Percentiles rank a stretch among this genome's conserved stretches.
Conservation (phyloP, 2,888 invertebrate species). For the Drosophila kambysellisi region DNA sequence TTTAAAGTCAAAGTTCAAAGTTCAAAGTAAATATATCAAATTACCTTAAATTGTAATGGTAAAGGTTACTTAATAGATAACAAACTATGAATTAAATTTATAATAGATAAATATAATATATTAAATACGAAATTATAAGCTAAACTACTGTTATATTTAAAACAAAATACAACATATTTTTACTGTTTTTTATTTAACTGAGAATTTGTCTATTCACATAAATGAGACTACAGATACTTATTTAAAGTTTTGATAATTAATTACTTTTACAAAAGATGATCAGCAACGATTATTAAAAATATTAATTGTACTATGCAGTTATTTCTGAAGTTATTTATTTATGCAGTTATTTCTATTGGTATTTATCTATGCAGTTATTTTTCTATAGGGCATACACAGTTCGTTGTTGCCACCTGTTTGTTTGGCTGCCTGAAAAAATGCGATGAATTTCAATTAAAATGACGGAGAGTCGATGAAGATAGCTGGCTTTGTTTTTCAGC, state of each 20-base stretch:
- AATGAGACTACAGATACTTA: too few species aligned
- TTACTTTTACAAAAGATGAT: too few species aligned
- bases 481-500: slow-evolving; percentile 39
- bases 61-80: background rate
- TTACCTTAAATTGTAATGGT: too few species aligned
- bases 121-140: background rate
- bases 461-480: slow-evolving; percentile 32
- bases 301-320: background rate
- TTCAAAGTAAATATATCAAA: background rate
- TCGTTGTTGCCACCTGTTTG: slow-evolving; percentile 30
- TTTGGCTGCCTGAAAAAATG: slow-evolving; percentile 41
- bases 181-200: background rate
- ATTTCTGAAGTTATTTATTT: background rate
- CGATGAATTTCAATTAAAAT: slow-evolving; percentile 69
- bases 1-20: background rate
- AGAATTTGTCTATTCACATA: too few species aligned
- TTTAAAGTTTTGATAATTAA: too few species aligned
- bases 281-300: background rate
- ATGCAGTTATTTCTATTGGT: background rate
- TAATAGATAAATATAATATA: background rate
- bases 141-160: background rate
- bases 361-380: background rate
- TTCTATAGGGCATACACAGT: slow-evolving; percentile 20
- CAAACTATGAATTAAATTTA: too few species aligned
- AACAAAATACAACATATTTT: background rate